A percentile compares a stretch with the other conserved stretches of the same genome.
Evolutionary conservation across 2,113 vertebrate genomes (phyloP).

Genomic region (Phoxinus phoxinus): DNA sequence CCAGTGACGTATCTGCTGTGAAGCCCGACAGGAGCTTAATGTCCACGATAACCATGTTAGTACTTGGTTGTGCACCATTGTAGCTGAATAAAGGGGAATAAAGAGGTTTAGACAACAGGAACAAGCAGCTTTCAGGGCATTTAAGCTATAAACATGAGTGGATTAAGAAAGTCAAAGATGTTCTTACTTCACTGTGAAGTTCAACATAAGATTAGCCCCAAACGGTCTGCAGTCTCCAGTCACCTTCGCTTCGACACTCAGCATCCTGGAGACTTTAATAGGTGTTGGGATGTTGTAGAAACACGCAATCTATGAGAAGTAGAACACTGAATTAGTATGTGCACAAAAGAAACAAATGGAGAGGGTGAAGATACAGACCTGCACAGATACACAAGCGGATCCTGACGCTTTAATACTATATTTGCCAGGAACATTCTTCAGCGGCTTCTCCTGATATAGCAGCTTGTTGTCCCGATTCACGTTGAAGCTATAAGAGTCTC

Average conservation of each 20-base stretch:
- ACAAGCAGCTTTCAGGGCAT: too few relatives aligned
- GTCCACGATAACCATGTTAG: not conserved
- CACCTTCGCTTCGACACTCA: constrained; percentile 47
- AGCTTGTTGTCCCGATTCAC: constrained; percentile 79
- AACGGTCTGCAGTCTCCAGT: constrained; percentile 32
- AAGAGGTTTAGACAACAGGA: not conserved
- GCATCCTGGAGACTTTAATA: not conserved
- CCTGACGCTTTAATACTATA: constrained; percentile 70
- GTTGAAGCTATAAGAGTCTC: constrained; percentile 67
- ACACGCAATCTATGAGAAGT: constrained; percentile 58
- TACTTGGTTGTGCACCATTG: not conserved
- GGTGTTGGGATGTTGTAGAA: constrained; percentile 70
- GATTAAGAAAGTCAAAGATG: not conserved
- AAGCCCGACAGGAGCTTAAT: not conserved
- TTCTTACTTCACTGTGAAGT: not conserved
- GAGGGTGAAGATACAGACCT: constrained; percentile 69
- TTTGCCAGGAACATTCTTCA: constrained; percentile 70
- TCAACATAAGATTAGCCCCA: not conserved
- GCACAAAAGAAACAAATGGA: too few relatives aligned
- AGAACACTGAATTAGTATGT: not conserved
- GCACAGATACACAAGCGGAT: constrained; percentile 72
- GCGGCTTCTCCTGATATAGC: constrained; percentile 77
- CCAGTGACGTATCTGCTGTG: not conserved
- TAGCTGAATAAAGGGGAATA: not conserved
- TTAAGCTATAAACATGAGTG: not conserved